Evolutionary conservation across 1,140 invertebrate species (phyloP).

Genomic region (Drosophila pachea): DNA sequence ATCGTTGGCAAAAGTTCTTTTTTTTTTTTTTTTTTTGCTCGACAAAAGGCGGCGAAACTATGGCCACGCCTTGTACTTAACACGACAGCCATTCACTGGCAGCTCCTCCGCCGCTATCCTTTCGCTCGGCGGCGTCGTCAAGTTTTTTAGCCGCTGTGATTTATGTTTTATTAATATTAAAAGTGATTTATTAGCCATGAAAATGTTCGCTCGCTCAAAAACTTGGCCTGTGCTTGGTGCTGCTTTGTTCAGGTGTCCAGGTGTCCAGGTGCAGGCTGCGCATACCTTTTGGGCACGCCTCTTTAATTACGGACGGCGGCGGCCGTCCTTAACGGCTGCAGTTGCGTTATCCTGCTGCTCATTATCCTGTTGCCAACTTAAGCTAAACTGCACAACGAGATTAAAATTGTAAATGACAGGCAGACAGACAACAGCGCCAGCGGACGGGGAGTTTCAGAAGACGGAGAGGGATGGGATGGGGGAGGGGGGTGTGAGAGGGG

Average conservation of each 20-base stretch:
- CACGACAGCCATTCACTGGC: background rate
- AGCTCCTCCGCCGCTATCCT: background rate
- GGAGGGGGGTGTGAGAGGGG: background rate
- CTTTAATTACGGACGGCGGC: slow-evolving; percentile 58
- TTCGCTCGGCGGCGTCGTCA: slow-evolving; percentile 7
- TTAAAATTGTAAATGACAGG: slow-evolving; percentile 77
- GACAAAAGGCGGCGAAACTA: slow-evolving; percentile 7
- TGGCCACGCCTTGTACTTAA: background rate
- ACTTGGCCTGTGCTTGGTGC: slow-evolving; percentile 20
- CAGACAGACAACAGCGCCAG: slow-evolving; percentile 55
- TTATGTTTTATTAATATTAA: slow-evolving; percentile 78
- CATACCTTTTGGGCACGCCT: slow-evolving; percentile 46
- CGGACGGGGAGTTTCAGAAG: too few species aligned
- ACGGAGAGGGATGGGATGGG: too few species aligned
- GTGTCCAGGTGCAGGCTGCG: slow-evolving; percentile 1
- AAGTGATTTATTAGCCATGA: slow-evolving; percentile 77
- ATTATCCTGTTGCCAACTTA: slow-evolving; percentile 66
- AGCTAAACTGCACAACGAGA: slow-evolving; percentile 74
- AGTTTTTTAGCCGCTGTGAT: slow-evolving; percentile 67
- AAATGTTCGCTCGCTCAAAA: slow-evolving; percentile 42
- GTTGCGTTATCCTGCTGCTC: slow-evolving; percentile 40
- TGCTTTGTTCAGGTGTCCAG: slow-evolving; percentile 11
- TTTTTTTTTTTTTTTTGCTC: background rate
- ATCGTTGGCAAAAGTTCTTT: background rate
- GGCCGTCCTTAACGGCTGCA: background rate